Evolutionary conservation across 2,888 invertebrate species (phyloP).

Genomic region (Tupiocoris notatus): DNA sequence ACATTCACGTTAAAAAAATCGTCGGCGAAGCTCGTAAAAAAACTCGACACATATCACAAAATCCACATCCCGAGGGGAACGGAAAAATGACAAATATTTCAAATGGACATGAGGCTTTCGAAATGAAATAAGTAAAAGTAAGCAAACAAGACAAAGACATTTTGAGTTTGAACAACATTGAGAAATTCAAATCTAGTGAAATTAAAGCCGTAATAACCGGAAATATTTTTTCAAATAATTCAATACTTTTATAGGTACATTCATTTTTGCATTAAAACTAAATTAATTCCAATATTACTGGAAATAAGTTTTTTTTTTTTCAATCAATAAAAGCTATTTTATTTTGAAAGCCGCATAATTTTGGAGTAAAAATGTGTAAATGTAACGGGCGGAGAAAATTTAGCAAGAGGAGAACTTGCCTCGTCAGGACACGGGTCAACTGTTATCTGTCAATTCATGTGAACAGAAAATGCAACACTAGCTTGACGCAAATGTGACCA

Average conservation of each 20-base stretch:
- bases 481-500: too few relatives aligned
- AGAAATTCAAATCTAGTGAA: too few relatives aligned
- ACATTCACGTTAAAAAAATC: conserved; percentile 23
- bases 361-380: background rate
- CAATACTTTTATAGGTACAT: too few relatives aligned
- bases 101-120: background rate
- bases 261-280: too few relatives aligned
- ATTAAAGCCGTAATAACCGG: too few relatives aligned
- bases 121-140: background rate
- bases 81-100: background rate
- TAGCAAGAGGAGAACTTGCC: background rate
- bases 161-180: too few relatives aligned
- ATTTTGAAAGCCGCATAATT: background rate
- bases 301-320: too few relatives aligned
- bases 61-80: background rate
- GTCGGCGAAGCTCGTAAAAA: background rate
- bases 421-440: conserved; percentile 3
- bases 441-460: background rate
- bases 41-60: background rate
- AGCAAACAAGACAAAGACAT: too few relatives aligned
- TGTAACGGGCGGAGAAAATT: background rate
- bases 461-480: too few relatives aligned
- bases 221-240: too few relatives aligned
- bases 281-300: too few relatives aligned
- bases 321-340: too few relatives aligned